These are phyloP conservation scores for Catagonus wagneri DNA, from an alignment of 2,113 vertebrate genomes.

Conservation along the genomic window DNA sequence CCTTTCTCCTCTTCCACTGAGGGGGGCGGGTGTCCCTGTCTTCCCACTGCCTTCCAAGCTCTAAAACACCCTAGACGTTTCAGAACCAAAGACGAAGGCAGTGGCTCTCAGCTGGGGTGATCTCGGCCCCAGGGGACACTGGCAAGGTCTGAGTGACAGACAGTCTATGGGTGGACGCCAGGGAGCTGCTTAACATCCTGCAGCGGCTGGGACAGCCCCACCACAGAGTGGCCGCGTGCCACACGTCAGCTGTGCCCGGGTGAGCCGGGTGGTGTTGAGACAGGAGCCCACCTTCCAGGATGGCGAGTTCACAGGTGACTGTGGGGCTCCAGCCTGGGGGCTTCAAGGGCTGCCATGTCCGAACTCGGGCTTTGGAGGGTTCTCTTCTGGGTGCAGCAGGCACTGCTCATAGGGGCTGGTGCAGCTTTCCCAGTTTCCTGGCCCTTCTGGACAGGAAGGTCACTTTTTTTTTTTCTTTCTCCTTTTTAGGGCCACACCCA, in stretches of 20 bases:
- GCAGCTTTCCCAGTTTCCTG: not conserved
- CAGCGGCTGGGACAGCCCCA: not conserved
- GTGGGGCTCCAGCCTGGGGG: not conserved
- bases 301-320: rapidly evolving
- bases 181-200: too few relatives aligned
- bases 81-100: not conserved
- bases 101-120: not conserved
- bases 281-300: not conserved
- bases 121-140: not conserved
- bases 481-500: too few relatives aligned
- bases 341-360: not conserved
- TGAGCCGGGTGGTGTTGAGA: not conserved
- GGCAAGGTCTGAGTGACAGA: not conserved
- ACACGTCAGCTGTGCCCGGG: too few relatives aligned
- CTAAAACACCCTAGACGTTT: not conserved
- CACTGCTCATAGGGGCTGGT: not conserved
- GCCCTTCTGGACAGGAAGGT: not conserved
- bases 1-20: not conserved
- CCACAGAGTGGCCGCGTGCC: rapidly evolving
- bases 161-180: not conserved
- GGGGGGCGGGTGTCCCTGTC: not conserved
- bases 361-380: not conserved
- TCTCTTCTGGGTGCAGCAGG: not conserved
- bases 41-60: not conserved
- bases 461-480: not conserved